These are phyloP conservation scores for Mylabris sibirica DNA, from an alignment of 2,888 invertebrate species.

Conservation along the genomic window DNA sequence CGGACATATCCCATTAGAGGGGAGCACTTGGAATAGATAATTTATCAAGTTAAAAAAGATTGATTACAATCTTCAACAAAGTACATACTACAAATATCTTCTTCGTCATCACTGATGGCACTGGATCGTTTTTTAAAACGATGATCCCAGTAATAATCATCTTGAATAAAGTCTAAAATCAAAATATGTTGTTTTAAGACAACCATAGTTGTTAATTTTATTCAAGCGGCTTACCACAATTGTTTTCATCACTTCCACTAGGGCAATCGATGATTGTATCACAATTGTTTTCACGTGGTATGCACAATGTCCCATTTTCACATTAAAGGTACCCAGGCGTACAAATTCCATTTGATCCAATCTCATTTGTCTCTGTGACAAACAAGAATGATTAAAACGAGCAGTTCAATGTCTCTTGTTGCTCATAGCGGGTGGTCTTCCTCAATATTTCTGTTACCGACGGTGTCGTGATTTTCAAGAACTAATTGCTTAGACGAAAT, in stretches of 20 bases:
- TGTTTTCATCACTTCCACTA: conserved; percentile 62
- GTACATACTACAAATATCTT: conserved; percentile 57
- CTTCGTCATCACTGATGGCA: conserved; percentile 61
- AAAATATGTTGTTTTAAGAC: background rate
- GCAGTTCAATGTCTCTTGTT: no score
- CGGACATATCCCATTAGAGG: conserved; percentile 57
- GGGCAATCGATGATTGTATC: conserved; percentile 61
- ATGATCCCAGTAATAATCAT: conserved; percentile 62
- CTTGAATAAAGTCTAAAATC: conserved; percentile 51
- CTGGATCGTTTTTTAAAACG: conserved; percentile 62
- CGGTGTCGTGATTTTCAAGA: no score
- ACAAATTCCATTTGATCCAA: conserved; percentile 38
- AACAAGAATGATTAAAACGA: background rate
- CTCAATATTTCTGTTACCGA: no score
- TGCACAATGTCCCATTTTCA: conserved; percentile 59
- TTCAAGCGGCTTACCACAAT: conserved; percentile 55
- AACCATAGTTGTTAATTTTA: background rate
- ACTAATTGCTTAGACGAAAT: no score
- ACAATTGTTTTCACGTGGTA: conserved; percentile 62
- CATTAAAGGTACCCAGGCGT: conserved; percentile 55
- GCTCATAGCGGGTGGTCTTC: no score
- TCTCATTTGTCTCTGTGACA: background rate
- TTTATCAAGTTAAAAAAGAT: no score
- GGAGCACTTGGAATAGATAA: conserved; percentile 39
- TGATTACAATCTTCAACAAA: background rate